These are phyloP conservation scores for Gallinago paraguaiae DNA, from an alignment of 2,113 vertebrate species.

Conservation along the genomic window DNA sequence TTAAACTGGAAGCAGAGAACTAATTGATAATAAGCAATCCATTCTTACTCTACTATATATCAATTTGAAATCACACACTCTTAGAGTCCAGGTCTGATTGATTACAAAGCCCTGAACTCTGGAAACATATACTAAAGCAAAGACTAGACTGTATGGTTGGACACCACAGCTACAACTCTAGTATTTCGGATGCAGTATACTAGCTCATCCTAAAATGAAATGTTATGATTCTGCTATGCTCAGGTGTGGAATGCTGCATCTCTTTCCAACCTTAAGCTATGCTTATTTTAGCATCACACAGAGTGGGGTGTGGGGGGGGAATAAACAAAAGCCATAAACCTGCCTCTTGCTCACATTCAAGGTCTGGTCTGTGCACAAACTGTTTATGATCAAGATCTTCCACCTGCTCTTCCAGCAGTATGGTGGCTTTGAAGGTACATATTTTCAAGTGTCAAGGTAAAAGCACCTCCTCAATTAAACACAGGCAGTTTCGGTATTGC, in stretches of 20 bases:
- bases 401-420: background rate
- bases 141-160: too few relatives aligned
- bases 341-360: background rate
- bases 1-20: background rate
- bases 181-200: background rate
- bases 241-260: background rate
- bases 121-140: background rate
- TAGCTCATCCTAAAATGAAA: background rate
- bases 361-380: background rate
- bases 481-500: background rate
- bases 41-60: background rate
- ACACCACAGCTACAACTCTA: background rate
- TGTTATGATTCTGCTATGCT: background rate
- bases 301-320: background rate
- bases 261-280: background rate
- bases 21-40: background rate
- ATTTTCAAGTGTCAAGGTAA: background rate
- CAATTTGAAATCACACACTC: background rate
- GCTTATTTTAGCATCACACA: background rate
- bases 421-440: rapidly evolving
- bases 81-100: background rate
- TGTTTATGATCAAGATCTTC: background rate
- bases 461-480: background rate
- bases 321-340: background rate
- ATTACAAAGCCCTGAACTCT: background rate